phyloP scores from a whole-genome alignment of 2,113 vertebrate species.

The Elachura formosa region DNA sequence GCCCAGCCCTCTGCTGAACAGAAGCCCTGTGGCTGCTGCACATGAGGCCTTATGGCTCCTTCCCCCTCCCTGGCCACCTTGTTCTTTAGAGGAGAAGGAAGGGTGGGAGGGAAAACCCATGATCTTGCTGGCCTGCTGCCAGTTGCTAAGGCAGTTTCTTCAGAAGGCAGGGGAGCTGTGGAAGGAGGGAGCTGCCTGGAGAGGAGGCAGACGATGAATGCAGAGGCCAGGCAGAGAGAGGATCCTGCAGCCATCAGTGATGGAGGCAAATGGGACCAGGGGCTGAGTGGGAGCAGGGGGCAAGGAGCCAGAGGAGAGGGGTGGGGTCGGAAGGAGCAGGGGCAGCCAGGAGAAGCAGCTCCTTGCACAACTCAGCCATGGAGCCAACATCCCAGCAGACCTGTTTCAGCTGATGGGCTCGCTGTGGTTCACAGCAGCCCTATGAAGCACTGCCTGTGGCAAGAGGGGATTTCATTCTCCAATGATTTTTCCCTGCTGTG shows the following conservation, averaged over 20 bases:
- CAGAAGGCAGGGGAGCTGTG: background rate
- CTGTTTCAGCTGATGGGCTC: background rate
- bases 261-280: fast-evolving
- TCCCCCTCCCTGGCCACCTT: background rate
- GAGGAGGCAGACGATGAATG: background rate
- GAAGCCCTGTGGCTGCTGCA: background rate
- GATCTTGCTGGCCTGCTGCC: constrained; percentile 16
- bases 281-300: background rate
- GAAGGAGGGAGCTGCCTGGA: constrained; percentile 3
- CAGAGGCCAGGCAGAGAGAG: background rate
- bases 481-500: background rate
- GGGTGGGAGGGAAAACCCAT: background rate
- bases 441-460: background rate
- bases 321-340: background rate
- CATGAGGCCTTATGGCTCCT: fast-evolving
- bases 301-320: background rate
- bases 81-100: background rate
- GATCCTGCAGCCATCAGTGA: background rate
- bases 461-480: background rate
- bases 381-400: background rate
- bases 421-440: background rate
- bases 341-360: background rate
- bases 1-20: background rate
- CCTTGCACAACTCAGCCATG: background rate
- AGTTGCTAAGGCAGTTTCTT: constrained; percentile 20